phyloP scores from a whole-genome alignment of 2,888 invertebrate genomes.

The Yponomeuta sedellus region DNA sequence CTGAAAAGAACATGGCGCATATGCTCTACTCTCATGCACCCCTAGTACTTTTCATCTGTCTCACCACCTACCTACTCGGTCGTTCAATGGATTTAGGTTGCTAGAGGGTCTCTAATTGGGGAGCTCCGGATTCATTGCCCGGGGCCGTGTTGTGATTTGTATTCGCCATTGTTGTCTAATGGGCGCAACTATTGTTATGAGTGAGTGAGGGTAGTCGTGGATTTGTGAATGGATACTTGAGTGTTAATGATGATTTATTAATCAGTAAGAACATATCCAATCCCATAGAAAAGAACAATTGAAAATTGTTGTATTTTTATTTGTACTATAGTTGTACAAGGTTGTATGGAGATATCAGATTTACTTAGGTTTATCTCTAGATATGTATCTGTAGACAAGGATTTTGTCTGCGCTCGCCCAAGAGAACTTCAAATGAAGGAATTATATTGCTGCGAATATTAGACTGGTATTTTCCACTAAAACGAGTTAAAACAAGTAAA shows the following conservation, averaged over 20 bases:
- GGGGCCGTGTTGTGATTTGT: slow-evolving; percentile 9
- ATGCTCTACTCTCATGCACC: slow-evolving; percentile 3
- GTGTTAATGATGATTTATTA: neutral
- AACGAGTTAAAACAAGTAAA: no score
- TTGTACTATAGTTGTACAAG: no score
- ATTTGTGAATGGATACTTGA: neutral
- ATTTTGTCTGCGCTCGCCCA: no score
- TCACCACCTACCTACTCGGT: neutral
- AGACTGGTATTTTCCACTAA: no score
- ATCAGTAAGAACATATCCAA: neutral
- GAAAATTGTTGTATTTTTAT: no score
- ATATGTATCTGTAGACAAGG: no score
- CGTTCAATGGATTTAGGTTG: neutral
- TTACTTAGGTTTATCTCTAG: no score
- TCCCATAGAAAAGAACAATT: no score
- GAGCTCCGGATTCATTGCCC: slow-evolving; percentile 6
- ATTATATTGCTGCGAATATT: no score
- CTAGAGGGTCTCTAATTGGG: slow-evolving; percentile 3
- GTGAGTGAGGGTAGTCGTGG: neutral
- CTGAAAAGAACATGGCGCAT: slow-evolving; percentile 5
- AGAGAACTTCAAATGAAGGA: no score
- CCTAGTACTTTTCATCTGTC: slow-evolving; percentile 2
- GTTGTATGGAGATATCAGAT: no score
- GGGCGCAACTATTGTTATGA: neutral
- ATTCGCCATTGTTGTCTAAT: slow-evolving; percentile 9